phyloP scores from a whole-genome alignment of 2,888 invertebrate species.

The Pyrgus malvae region DNA sequence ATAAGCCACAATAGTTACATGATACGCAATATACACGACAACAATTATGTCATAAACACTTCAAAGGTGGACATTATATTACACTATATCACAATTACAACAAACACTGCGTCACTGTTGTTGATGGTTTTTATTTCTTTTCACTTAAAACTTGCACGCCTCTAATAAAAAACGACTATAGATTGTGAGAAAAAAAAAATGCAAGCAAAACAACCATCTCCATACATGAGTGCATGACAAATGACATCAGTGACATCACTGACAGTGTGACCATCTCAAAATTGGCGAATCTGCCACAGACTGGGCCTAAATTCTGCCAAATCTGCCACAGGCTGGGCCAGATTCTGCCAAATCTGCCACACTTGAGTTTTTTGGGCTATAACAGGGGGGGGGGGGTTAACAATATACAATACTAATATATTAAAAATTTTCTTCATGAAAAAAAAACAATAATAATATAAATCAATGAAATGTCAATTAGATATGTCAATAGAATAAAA shows the following conservation, averaged over 20 bases:
- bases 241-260: constrained; percentile 24
- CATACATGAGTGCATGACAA: constrained; percentile 34
- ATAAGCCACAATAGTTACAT: constrained; percentile 74
- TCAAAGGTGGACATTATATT: constrained; percentile 38
- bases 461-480: no score
- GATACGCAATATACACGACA: constrained; percentile 49
- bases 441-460: no score
- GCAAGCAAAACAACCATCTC: constrained; percentile 41
- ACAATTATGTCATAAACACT: constrained; percentile 54
- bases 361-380: no score
- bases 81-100: constrained; percentile 36
- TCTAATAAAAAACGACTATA: constrained; percentile 35
- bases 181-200: constrained; percentile 45
- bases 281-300: no score
- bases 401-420: no score
- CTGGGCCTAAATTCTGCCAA: no score
- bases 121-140: constrained; percentile 36
- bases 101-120: constrained; percentile 35
- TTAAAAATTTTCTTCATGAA: no score
- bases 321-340: no score
- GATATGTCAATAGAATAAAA: no score
- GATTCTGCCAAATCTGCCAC: no score
- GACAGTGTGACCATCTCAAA: no score
- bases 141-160: constrained; percentile 41
- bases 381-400: no score